Evolutionary conservation across 35 echinoderm and acorn worm species (phyloP).

Genomic region (Stichopus chloronotus): DNA sequence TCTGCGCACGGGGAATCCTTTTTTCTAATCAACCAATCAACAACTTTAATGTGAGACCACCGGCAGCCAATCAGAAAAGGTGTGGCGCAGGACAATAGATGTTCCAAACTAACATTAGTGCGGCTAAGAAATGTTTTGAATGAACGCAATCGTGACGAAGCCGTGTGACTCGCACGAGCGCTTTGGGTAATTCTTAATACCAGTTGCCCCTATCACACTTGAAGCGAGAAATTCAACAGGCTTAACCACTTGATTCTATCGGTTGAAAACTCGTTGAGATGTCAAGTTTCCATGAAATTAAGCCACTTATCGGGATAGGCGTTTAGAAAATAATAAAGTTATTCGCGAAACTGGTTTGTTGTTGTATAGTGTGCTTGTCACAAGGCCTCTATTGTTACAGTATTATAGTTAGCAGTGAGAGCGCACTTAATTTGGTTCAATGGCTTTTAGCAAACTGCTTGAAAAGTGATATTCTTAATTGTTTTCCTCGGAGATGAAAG

Average conservation of each 20-base stretch:
- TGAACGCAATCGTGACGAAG: neutral
- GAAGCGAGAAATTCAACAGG: constrained; percentile 48
- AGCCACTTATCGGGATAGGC: constrained; percentile 16
- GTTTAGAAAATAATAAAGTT: constrained; percentile 26
- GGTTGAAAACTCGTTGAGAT: constrained; percentile 1
- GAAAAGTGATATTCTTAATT: constrained; percentile 22
- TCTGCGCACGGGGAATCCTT: neutral
- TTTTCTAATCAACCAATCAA: neutral
- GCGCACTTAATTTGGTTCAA: neutral
- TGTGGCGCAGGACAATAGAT: constrained; percentile 14
- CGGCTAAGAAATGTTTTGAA: neutral
- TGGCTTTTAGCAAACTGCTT: neutral
- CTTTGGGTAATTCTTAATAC: constrained; percentile 23
- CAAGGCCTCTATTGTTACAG: neutral
- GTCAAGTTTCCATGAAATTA: constrained; percentile 27
- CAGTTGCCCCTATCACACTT: constrained; percentile 37
- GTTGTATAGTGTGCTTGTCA: neutral
- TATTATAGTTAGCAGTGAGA: neutral
- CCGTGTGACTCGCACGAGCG: constrained; percentile 40
- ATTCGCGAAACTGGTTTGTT: neutral
- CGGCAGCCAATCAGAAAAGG: constrained; percentile 36
- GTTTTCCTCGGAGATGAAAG: neutral
- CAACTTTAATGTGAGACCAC: neutral
- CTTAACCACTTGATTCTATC: constrained; percentile 19
- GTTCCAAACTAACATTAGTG: neutral